Base-by-base conservation (phyloP, 2,888 invertebrate species). In the Rhabditoides inermis region DNA sequence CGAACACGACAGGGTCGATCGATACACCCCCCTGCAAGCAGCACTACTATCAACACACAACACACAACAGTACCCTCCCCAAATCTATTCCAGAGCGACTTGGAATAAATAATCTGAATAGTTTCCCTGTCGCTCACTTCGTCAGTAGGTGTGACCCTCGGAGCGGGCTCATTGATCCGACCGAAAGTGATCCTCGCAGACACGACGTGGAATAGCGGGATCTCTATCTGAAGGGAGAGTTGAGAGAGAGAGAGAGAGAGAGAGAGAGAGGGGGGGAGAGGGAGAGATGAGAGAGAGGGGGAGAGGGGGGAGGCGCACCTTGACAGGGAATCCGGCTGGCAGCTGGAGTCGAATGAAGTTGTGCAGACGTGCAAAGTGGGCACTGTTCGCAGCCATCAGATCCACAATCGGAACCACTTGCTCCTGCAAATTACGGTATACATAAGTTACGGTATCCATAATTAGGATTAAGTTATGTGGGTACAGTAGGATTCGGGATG, bases 311-410 rank as follows among this genome's bases (percentile, higher is more conserved):
- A 5, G 5, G 53, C 56, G 92, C 25, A 72, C 72, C 55, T 70
- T 69, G 20, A 72, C 62, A 1, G 72, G 72, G 49, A 72, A 72
- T 30, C 72, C 95, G 51, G 92, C 83, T 1, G 95, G 95, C 69
- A 98, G 82, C 81, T 95, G 95, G 85, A 95, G 87, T 75, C 92
- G 91, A 65, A 98, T 90, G 80, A 98, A 98, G 81, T 95, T 90
- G 78, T 90, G 88, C 61, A 98, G 81, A 81, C 94, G 92, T 67
- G 89, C 88, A 81, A 98, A 95, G 81, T 95, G 94, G 27, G 92
- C 88, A 74, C 90, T 92, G 52, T 90, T 90, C 79, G 91, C 88
- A 18, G 94, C 90, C 94, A 98, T 95, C 58, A 98, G 83, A 79
- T 95, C 94, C 63, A 98, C 85, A 69, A 98, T 91, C 26, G 95